phyloP scores from a whole-genome alignment of 2,113 vertebrate genomes.

The Himantopus leucocephalus region DNA sequence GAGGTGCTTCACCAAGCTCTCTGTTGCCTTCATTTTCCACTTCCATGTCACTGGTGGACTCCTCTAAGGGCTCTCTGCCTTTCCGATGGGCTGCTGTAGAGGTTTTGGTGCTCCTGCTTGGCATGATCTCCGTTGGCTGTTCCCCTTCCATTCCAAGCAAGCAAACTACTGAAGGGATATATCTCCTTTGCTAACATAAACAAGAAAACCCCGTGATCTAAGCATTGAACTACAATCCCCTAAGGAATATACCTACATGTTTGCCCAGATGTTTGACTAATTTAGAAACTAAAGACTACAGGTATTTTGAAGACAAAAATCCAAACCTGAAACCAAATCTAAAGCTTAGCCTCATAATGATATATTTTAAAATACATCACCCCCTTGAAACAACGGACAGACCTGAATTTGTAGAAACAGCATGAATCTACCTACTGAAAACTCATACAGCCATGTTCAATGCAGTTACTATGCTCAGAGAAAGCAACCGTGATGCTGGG shows the following conservation, averaged over 20 bases:
- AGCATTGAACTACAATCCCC: not conserved
- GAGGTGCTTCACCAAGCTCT: not conserved
- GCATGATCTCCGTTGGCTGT: slow-evolving; percentile 71
- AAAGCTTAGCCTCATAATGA: not conserved
- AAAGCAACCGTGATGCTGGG: not conserved
- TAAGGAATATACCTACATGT: not conserved
- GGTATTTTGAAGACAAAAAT: not conserved
- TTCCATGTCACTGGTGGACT: slow-evolving; percentile 77
- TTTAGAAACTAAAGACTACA: not conserved
- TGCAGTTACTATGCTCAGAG: not conserved
- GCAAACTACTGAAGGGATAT: slow-evolving; percentile 32
- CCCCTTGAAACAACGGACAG: not conserved
- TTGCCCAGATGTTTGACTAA: not conserved
- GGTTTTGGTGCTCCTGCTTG: slow-evolving; percentile 81
- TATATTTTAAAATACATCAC: not conserved
- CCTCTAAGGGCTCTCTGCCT: slow-evolving; percentile 71
- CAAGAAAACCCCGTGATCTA: slow-evolving; percentile 42
- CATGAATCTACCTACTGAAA: not conserved
- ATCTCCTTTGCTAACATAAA: slow-evolving; percentile 53
- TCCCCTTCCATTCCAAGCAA: slow-evolving; percentile 34
- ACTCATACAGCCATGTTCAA: not conserved
- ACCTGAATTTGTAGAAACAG: not conserved
- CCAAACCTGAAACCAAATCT: not conserved
- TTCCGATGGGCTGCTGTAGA: slow-evolving; percentile 76
- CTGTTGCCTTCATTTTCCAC: slow-evolving; percentile 31